Evolutionary conservation across 1,140 invertebrate species (phyloP).

Genomic region (Leptopilina boulardi): DNA sequence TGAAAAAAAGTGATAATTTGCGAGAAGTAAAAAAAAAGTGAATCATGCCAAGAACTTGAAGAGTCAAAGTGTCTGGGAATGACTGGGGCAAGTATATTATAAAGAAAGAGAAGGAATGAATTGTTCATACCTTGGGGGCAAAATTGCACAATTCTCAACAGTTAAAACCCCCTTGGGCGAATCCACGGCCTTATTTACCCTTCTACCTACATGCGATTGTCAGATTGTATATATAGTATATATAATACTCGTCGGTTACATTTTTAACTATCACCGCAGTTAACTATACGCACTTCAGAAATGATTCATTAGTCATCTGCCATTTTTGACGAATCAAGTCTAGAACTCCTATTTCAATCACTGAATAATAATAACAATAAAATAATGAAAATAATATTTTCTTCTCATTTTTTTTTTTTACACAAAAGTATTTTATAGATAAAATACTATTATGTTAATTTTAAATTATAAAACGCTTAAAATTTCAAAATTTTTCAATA

Average conservation of each 20-base stretch:
- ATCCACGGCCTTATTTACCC: constrained; percentile 75
- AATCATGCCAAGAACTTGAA: constrained; percentile 2
- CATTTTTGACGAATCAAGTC: background rate
- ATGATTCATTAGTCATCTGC: background rate
- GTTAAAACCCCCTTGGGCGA: constrained; percentile 75
- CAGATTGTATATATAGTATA: no score
- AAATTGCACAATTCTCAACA: constrained; percentile 71
- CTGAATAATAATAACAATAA: no score
- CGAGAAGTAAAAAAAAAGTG: background rate
- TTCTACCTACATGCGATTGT: constrained; percentile 54
- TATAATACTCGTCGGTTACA: constrained; percentile 38
- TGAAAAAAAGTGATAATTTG: background rate
- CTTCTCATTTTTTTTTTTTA: no score
- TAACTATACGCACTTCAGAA: constrained; percentile 34
- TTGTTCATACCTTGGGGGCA: constrained; percentile 71
- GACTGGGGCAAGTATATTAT: constrained; percentile 36
- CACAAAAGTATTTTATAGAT: no score
- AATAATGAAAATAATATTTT: no score
- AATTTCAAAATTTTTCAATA: no score
- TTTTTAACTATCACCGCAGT: constrained; percentile 49
- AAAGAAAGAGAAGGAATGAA: constrained; percentile 65
- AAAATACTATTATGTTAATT: no score
- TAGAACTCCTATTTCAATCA: no score
- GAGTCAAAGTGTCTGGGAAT: constrained; percentile 37
- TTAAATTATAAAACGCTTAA: no score